Evolutionary conservation across 2,113 vertebrate species (phyloP), one percentile per base, ranked within the genome.

Genomic region (Aldabrachelys gigantea): DNA sequence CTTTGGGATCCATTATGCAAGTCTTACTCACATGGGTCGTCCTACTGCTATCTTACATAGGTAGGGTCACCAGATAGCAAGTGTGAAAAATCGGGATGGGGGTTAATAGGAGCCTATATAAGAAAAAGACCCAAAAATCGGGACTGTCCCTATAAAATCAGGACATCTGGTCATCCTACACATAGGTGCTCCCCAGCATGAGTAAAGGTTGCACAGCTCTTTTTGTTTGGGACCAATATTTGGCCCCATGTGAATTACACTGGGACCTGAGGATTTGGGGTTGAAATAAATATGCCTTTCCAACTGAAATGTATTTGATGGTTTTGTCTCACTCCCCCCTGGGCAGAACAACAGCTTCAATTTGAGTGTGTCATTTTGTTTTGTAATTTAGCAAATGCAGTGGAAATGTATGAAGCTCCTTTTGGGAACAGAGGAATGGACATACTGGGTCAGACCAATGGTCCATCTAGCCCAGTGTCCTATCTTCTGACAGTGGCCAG

Each of bases 221-320:
- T 90, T 35, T 4, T 72, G 54, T 0, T 0, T 10, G 7, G 47
- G 22, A 90, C 62, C 50, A 35, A n/a, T 69, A n/a, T 69, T 69
- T 69, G 62, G 16, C 35, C 41, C 10, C 22, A 86, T 56, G 69
- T 62, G 31, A 22, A 87, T 75, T 9, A 10, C 4, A 7, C 56
- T 86, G 57, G 21, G 69, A 93, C 80, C 76, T 59, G 13, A 47
- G 65, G 54, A 92, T 80, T 90, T 69, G 72, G 2, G 8, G 82
- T 21, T 94, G 89, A 96, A 97, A 95, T 91, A 90, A 92, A 78
- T 50, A 95, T n/a, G 89, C 47, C 76, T 85, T 97, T 96, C 72
- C 69, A 95, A 85, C 96, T 80, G 7, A 97, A 95, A 69, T 84
- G 29, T 96, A 94, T 84, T 92, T 93, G 69, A 49, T 87, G 52